phyloP scores from a whole-genome alignment of 1,140 invertebrate species.

The Triops cancriformis region DNA sequence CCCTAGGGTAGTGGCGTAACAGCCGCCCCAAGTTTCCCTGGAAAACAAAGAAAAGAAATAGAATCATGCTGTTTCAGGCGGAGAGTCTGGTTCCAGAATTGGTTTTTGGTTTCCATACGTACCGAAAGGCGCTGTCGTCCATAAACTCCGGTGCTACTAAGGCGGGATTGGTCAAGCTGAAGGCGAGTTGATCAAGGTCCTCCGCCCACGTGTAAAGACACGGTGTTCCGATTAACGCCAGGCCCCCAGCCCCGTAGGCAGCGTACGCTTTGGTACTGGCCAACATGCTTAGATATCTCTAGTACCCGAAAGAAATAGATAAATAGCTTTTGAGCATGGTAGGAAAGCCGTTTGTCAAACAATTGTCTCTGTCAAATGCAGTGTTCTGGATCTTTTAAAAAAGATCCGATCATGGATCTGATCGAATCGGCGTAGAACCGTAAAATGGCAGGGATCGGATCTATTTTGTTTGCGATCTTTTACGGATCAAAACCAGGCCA shows the following conservation, averaged over 20 bases:
- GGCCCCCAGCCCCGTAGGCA: slow-evolving; percentile 77
- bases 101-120: slow-evolving; percentile 27
- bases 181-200: slow-evolving; percentile 55
- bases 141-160: slow-evolving; percentile 41
- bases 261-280: slow-evolving; percentile 70
- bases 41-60: slow-evolving; percentile 32
- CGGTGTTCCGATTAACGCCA: slow-evolving; percentile 81
- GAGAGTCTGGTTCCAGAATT: slow-evolving; percentile 4
- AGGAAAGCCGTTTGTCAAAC: too few relatives aligned
- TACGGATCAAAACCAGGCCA: too few relatives aligned
- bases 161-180: slow-evolving; percentile 37
- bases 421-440: too few relatives aligned
- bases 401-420: too few relatives aligned
- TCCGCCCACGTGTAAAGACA: slow-evolving; percentile 85
- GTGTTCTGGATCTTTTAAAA: too few relatives aligned
- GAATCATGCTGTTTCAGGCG: slow-evolving; percentile 9
- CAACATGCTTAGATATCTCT: slow-evolving; percentile 58
- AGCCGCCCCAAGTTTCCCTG: slow-evolving; percentile 71
- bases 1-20: slow-evolving; percentile 83
- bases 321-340: too few relatives aligned
- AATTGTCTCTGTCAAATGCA: too few relatives aligned
- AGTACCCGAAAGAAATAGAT: neutral
- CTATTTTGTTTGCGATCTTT: too few relatives aligned
- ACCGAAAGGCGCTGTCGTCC: slow-evolving; percentile 80
- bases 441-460: too few relatives aligned